Conservation (phyloP, 2,797 vertebrate genomes). For the Sciaenops ocellatus region DNA sequence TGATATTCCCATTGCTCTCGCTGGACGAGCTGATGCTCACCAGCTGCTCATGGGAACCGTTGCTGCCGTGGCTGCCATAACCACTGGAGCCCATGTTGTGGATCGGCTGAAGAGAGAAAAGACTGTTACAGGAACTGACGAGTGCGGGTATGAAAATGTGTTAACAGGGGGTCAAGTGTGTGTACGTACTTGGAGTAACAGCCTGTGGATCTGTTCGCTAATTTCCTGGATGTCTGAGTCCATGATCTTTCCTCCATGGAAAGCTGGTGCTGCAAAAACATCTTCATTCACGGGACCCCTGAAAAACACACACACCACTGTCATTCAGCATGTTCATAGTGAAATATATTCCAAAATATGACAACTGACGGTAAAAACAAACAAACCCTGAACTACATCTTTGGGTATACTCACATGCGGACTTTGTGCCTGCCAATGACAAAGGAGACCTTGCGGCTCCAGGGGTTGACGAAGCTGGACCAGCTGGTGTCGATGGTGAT, state of each 20-base stretch:
- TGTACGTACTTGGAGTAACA: slow-evolving; percentile 91
- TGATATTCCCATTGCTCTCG: slow-evolving; percentile 89
- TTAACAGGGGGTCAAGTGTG: background rate
- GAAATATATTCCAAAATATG: background rate
- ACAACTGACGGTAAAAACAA: no score
- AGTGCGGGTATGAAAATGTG: background rate
- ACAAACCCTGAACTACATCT: background rate
- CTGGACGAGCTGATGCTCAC: slow-evolving; percentile 93
- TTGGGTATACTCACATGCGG: slow-evolving; percentile 89
- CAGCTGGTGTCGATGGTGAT: slow-evolving; percentile 97
- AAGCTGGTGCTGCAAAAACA: slow-evolving; percentile 88
- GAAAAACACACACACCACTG: slow-evolving; percentile 28
- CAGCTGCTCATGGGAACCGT: slow-evolving; percentile 87
- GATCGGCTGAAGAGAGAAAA: slow-evolving; percentile 86
- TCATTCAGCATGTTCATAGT: slow-evolving; percentile 23
- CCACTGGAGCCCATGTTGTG: slow-evolving; percentile 95
- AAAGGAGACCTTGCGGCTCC: slow-evolving; percentile 97
- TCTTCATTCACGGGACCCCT: slow-evolving; percentile 98
- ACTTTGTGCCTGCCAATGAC: slow-evolving; percentile 98
- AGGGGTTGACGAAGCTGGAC: slow-evolving; percentile 98
- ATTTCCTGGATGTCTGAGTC: slow-evolving; percentile 93
- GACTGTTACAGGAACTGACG: slow-evolving; percentile 16
- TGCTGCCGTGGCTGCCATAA: slow-evolving; percentile 95
- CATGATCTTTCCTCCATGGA: slow-evolving; percentile 87
- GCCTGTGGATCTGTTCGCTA: slow-evolving; percentile 94